Percentiles rank a stretch among this genome's conserved stretches.
Conservation (phyloP, 2,113 vertebrate species). For the Columbina picui region DNA sequence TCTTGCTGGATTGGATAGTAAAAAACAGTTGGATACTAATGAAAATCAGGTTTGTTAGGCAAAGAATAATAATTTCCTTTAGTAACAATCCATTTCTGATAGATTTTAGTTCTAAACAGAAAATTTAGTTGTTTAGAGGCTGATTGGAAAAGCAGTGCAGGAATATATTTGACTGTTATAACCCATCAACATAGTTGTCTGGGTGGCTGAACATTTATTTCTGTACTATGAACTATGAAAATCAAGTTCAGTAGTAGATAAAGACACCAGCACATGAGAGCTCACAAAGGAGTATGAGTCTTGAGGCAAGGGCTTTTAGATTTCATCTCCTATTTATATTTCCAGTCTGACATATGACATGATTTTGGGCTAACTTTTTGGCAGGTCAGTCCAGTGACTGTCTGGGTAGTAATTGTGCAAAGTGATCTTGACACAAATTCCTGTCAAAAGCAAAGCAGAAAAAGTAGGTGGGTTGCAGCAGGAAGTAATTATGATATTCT, state of each 20-base stretch:
- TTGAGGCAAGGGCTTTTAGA: not conserved
- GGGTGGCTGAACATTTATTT: constrained; percentile 57
- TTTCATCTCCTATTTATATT: not conserved
- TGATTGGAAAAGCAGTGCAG: constrained; percentile 17
- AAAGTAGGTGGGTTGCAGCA: accelerated
- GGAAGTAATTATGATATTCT: not conserved
- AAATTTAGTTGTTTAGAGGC: constrained; percentile 29
- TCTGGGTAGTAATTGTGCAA: not conserved
- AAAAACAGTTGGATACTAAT: constrained; percentile 31
- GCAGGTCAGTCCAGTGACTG: not conserved
- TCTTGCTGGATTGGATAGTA: constrained; percentile 1
- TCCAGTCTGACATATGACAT: not conserved
- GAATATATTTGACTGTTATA: constrained; percentile 26
- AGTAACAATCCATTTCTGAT: not conserved
- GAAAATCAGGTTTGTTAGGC: constrained; percentile 10
- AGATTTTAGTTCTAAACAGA: constrained; percentile 35
- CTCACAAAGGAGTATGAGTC: not conserved
- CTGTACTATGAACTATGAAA: constrained; percentile 10
- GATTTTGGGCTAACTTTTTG: constrained; percentile 17
- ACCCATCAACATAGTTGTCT: constrained; percentile 17
- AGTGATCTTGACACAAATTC: not conserved
- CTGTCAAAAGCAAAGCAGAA: not conserved
- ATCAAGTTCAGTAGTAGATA: constrained; percentile 11
- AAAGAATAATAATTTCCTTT: constrained; percentile 31
- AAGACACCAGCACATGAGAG: constrained; percentile 1